A percentile compares a stretch with the other conserved stretches of the same genome.
Evolutionary conservation across 2,113 vertebrate genomes (phyloP).

Genomic region (Equus quagga): DNA sequence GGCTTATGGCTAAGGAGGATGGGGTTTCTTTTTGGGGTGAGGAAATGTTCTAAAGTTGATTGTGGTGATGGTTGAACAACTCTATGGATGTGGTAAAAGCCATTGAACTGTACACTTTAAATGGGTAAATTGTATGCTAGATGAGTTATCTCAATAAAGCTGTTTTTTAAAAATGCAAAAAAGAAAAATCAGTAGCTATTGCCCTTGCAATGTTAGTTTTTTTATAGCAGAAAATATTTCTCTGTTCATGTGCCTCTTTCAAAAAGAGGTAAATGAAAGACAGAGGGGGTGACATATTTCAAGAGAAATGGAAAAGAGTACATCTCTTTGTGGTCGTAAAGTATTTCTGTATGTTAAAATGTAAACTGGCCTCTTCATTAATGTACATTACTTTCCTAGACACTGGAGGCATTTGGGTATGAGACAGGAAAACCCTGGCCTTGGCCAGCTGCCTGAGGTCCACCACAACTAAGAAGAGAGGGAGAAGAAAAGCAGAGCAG

Average conservation of each 20-base stretch:
- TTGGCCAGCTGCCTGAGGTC: not conserved
- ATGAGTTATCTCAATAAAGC: slow-evolving; percentile 12
- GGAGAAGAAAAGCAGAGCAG: not conserved
- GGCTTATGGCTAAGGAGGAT: not conserved
- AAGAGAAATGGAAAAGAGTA: slow-evolving; percentile 12
- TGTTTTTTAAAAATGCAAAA: slow-evolving; percentile 21
- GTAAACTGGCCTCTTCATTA: slow-evolving; percentile 24
- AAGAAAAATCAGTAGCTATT: not conserved
- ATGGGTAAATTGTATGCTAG: not conserved
- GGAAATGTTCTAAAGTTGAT: not conserved
- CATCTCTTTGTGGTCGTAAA: slow-evolving; percentile 12
- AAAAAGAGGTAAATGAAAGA: not conserved
- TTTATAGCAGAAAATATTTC: slow-evolving; percentile 21
- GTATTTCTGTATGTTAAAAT: not conserved
- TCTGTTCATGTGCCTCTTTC: not conserved
- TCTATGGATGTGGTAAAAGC: slow-evolving; percentile 1
- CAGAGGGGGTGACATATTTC: not conserved
- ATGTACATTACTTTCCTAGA: not conserved
- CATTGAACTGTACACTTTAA: not conserved
- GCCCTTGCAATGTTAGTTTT: not conserved
- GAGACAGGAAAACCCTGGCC: not conserved
- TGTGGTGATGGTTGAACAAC: not conserved
- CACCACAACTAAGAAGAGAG: not conserved
- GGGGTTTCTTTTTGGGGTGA: not conserved
- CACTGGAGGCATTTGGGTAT: not conserved